A percentile compares a stretch with the other conserved stretches of the same genome.
These are phyloP conservation scores for Monopis laevigella DNA, from an alignment of 2,888 invertebrate species.

Conservation along the genomic window DNA sequence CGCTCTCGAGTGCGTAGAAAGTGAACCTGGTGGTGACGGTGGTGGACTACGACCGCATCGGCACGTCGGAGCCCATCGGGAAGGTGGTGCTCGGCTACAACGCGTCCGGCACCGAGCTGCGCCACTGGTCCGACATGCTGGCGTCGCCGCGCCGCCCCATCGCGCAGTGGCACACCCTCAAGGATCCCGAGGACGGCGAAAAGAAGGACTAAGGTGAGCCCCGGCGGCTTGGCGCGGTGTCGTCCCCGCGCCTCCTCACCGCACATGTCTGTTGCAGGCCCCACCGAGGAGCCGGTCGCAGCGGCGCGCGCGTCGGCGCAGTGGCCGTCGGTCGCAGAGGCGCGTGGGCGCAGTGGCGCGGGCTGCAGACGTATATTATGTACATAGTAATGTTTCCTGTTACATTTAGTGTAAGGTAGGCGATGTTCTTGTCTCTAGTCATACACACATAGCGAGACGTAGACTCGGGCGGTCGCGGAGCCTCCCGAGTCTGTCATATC, in stretches of 20 bases:
- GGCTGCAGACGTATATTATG: neutral
- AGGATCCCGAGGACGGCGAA: conserved; percentile 95
- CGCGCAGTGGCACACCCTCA: conserved; percentile 99
- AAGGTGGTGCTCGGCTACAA: conserved; percentile 97
- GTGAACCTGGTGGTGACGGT: conserved; percentile 98
- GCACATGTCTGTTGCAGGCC: neutral
- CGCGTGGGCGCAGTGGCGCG: neutral
- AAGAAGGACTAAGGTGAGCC: conserved; percentile 75
- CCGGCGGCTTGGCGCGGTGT: neutral
- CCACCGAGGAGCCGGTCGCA: neutral
- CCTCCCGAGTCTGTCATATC: conserved; percentile 70
- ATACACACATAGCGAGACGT: no score
- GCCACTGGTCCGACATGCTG: conserved; percentile 99
- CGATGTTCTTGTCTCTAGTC: no score
- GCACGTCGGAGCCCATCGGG: conserved; percentile 99
- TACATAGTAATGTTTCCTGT: conserved; percentile 2
- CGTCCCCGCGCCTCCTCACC: no score
- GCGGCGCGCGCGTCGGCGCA: neutral
- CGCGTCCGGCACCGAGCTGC: conserved; percentile 96
- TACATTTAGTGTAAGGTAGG: no score
- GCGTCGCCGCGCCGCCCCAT: conserved; percentile 99
- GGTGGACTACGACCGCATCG: conserved; percentile 99
- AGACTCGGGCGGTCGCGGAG: no score
- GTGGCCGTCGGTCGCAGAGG: neutral
- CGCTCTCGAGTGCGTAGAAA: conserved; percentile 75